phyloP scores from a whole-genome alignment of 2,888 invertebrate genomes.

The Acrobasis repandana region DNA sequence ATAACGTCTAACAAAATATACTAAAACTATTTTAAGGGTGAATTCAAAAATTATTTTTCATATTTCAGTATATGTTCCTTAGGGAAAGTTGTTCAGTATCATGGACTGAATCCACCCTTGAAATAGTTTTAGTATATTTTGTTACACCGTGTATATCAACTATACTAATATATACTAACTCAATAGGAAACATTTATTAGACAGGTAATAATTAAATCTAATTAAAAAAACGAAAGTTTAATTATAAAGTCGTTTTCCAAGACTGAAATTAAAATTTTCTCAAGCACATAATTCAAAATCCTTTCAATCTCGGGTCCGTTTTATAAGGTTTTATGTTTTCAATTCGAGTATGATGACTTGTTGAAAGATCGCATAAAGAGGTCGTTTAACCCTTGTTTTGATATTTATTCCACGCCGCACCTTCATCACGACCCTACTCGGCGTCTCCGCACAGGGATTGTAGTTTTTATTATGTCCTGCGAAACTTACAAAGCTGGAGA shows the following conservation, averaged over 20 bases:
- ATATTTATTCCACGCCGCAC: slow-evolving; percentile 29
- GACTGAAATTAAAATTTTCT: background rate
- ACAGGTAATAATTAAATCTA: too few relatives aligned
- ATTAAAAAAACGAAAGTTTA: background rate
- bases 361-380: slow-evolving; percentile 19
- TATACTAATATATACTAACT: too few relatives aligned
- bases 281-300: background rate
- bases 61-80: too few relatives aligned
- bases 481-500: background rate
- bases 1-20: too few relatives aligned
- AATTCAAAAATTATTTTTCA: too few relatives aligned
- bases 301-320: background rate
- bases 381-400: slow-evolving; percentile 25
- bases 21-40: too few relatives aligned
- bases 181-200: too few relatives aligned
- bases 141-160: too few relatives aligned
- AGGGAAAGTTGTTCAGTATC: too few relatives aligned
- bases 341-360: background rate
- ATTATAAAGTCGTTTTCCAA: background rate
- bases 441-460: slow-evolving; percentile 34
- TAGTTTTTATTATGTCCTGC: slow-evolving; percentile 31
- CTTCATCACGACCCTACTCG: slow-evolving; percentile 34
- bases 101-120: too few relatives aligned
- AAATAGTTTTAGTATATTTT: too few relatives aligned
- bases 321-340: slow-evolving; percentile 11